Evolutionary conservation across 2,888 invertebrate genomes (phyloP).

Genomic region (Drosophila flavopinicola): DNA sequence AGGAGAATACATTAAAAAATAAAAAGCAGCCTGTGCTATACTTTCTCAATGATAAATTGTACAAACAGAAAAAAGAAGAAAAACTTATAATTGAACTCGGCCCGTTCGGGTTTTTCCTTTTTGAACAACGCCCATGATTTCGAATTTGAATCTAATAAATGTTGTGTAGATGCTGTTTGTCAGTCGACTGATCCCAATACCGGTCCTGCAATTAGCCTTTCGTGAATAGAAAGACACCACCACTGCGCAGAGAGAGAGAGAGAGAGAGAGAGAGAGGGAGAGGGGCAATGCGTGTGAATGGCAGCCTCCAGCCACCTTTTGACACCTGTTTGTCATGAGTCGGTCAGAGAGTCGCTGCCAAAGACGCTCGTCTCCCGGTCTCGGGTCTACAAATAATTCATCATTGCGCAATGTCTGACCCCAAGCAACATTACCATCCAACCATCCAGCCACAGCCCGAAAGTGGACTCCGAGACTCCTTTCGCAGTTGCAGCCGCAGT

Average conservation of each 20-base stretch:
- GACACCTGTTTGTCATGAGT: conserved; percentile 80
- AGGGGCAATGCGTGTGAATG: conserved; percentile 14
- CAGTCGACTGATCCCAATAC: conserved; percentile 5
- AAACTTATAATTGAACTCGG: conserved; percentile 58
- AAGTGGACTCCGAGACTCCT: conserved; percentile 48
- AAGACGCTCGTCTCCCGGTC: conserved; percentile 11
- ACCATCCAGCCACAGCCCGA: conserved; percentile 28
- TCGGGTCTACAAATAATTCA: conserved; percentile 80
- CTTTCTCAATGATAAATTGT: conserved; percentile 73
- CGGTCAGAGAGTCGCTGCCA: conserved; percentile 15
- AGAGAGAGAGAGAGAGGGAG: background rate
- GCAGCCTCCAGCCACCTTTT: conserved; percentile 54
- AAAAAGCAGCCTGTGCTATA: conserved; percentile 19
- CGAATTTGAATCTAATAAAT: conserved; percentile 67
- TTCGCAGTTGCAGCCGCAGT: conserved; percentile 22
- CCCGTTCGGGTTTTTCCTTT: background rate
- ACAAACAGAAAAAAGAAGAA: conserved; percentile 35
- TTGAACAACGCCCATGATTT: conserved; percentile 54
- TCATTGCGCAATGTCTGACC: conserved; percentile 66
- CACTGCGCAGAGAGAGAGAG: background rate
- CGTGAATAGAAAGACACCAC: background rate
- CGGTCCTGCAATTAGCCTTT: conserved; percentile 28
- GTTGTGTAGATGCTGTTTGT: conserved; percentile 37
- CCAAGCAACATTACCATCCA: conserved; percentile 49
- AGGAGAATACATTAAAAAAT: conserved; percentile 1